Evolutionary conservation across 1,140 invertebrate genomes (phyloP), one percentile per base, ranked within the genome.

Genomic region (Drosophila mayri): DNA sequence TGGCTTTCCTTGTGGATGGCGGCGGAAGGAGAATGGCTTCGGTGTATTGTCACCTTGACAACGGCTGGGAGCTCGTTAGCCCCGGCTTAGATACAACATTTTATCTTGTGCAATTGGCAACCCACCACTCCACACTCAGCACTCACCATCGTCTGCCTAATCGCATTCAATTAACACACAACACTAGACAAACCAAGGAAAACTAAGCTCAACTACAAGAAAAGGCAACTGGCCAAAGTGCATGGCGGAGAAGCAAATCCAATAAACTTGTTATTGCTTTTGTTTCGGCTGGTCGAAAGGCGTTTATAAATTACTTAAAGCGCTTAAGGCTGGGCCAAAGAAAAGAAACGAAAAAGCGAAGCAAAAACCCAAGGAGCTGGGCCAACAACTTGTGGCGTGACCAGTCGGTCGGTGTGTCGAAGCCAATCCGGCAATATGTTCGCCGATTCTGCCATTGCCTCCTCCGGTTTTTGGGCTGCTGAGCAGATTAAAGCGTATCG

Each of bases 271-370:
- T 84, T 88, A 77, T 88, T 80, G 80, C 76, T 62, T 80, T 59
- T 71, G 80, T 61, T 68, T 67, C 47, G 76, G 60, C 57, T 67
- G 63, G 65, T 71, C 66, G 59, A 73, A 81, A 90, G 81, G 78
- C 85, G 85, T 90, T 90, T 90, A 90, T 90, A 90, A 90, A 90
- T 90, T 90, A 90, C 85, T 90, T 90, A 85, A 90, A 90, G 78
- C 81, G 81, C 74, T 90, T 90, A 90, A 85, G 80, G 68, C 84
- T 46, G 44, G 50, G 66, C 63, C 28, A 84, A 82, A 68, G 66
- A 73, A 78, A 65, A 62, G 20, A 18, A 7, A 20, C 38, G n/a
- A 44, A 50, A 59, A 64, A 44, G 43, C 75, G 32, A 8, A 68
- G 37, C 16, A 32, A 32, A 38, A 40, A 18, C 16, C 22, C 16